Evolutionary conservation across 2,113 vertebrate species (phyloP).

Genomic region (Emydura subglobosa): DNA sequence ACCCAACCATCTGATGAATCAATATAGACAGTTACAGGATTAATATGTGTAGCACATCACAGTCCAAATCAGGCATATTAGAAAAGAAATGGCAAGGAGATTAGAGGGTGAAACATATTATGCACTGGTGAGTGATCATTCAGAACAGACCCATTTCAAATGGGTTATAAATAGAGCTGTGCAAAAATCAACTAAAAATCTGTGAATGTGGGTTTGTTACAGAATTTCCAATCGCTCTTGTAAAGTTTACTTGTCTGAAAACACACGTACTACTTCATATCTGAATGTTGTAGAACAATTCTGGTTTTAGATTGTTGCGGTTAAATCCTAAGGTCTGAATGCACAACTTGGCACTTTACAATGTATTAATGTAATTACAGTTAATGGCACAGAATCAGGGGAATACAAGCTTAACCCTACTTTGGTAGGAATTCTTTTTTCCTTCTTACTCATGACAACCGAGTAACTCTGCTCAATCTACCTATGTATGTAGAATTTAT

Average conservation of each 20-base stretch:
- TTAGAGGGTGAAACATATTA: neutral
- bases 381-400: neutral
- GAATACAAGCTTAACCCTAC: neutral
- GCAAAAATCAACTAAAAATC: neutral
- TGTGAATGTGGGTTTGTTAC: neutral
- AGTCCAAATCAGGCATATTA: neutral
- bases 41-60: neutral
- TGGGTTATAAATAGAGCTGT: neutral
- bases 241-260: neutral
- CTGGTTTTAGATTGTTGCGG: neutral
- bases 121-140: neutral
- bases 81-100: neutral
- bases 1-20: constrained; percentile 87
- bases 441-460: neutral
- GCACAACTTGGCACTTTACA: neutral
- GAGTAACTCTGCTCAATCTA: neutral
- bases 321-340: neutral
- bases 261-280: neutral
- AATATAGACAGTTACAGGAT: neutral
- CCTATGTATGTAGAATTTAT: neutral
- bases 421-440: neutral
- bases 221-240: neutral
- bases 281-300: neutral
- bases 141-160: neutral
- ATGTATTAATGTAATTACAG: neutral